Evolutionary conservation across 2,888 invertebrate genomes (phyloP).

Genomic region (Hirudinaria manillensis): DNA sequence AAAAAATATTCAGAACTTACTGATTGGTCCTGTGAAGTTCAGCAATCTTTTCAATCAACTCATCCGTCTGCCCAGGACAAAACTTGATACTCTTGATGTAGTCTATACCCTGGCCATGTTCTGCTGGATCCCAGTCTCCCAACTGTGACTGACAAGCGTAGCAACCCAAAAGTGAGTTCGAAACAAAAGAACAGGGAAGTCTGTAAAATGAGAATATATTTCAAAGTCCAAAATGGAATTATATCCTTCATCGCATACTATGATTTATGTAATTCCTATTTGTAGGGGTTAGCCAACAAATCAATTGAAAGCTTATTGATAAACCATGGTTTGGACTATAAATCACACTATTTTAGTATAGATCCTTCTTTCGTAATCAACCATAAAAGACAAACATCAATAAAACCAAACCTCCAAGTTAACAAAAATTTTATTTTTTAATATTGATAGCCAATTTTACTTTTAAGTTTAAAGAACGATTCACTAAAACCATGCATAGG

Average conservation of each 20-base stretch:
- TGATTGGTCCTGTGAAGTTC: slow-evolving; percentile 81
- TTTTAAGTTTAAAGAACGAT: too few relatives aligned
- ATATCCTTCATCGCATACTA: background rate
- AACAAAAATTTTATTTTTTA: too few relatives aligned
- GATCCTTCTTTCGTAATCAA: too few relatives aligned
- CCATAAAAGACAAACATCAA: too few relatives aligned
- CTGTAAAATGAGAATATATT: slow-evolving; percentile 59
- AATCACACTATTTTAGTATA: too few relatives aligned
- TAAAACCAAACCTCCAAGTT: too few relatives aligned
- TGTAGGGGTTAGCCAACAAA: too few relatives aligned
- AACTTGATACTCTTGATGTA: slow-evolving; percentile 86
- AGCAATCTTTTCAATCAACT: slow-evolving; percentile 85
- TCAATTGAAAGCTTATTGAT: too few relatives aligned
- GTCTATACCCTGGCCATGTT: slow-evolving; percentile 60
- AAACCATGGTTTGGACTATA: too few relatives aligned
- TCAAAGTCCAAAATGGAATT: background rate
- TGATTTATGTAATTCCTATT: too few relatives aligned
- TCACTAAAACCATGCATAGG: too few relatives aligned
- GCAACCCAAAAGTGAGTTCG: slow-evolving; percentile 86
- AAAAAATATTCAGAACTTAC: slow-evolving; percentile 40
- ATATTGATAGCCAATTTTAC: too few relatives aligned
- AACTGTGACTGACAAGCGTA: slow-evolving; percentile 89
- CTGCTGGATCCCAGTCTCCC: slow-evolving; percentile 75
- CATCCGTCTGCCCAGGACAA: slow-evolving; percentile 82
- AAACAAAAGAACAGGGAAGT: slow-evolving; percentile 90